Evolutionary conservation across 2,113 vertebrate species (phyloP).

Genomic region (Micronycteris hirsuta): DNA sequence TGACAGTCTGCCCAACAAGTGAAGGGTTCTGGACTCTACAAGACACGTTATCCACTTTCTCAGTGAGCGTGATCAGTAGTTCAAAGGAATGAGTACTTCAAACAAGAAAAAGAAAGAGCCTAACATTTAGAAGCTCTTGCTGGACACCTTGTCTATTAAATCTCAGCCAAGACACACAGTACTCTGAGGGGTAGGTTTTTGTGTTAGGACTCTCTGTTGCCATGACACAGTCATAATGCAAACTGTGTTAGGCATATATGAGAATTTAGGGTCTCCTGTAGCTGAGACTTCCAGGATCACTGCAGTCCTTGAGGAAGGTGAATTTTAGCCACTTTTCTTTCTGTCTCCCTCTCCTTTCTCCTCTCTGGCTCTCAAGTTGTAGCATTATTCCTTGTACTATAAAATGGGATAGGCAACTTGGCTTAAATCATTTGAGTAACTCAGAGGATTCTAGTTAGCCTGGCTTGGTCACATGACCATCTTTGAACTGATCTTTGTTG

Average conservation of each 20-base stretch:
- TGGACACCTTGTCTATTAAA: not conserved
- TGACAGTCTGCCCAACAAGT: not conserved
- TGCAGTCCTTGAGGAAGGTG: not conserved
- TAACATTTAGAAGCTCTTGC: not conserved
- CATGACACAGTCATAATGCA: not conserved
- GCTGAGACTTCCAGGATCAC: not conserved
- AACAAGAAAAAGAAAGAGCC: not conserved
- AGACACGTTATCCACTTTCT: not conserved
- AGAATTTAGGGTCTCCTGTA: not conserved
- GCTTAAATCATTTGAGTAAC: not conserved
- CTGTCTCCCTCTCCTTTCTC: not conserved
- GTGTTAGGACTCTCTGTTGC: not conserved
- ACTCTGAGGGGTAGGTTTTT: not conserved
- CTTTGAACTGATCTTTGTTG: not conserved
- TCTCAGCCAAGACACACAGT: not conserved
- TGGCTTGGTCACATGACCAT: not conserved
- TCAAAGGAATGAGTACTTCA: not conserved
- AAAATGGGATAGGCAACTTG: too few species aligned
- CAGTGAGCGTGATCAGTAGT: not conserved
- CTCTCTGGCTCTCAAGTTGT: not conserved
- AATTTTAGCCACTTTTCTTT: not conserved
- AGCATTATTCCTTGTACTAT: not conserved
- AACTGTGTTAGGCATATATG: not conserved
- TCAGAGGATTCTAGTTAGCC: not conserved
- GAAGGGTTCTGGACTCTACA: not conserved